A percentile compares a stretch with the other conserved stretches of the same genome.
Evolutionary conservation across 2,113 vertebrate genomes (phyloP).

Genomic region (Camelus bactrianus): DNA sequence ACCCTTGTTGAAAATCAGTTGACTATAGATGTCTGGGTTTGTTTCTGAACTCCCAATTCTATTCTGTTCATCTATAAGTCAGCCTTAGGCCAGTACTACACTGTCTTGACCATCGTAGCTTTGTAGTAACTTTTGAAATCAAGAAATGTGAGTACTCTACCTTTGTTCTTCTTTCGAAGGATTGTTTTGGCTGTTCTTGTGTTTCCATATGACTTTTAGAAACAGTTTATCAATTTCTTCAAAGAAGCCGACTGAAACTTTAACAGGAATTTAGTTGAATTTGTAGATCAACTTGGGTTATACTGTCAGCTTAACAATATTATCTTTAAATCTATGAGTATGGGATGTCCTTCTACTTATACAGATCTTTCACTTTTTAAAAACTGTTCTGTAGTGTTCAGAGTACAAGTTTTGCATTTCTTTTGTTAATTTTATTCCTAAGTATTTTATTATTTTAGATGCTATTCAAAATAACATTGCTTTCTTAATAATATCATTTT

Average conservation of each 20-base stretch:
- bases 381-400: neutral
- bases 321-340: neutral
- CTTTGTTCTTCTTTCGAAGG: neutral
- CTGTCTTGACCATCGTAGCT: neutral
- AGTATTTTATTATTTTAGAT: neutral
- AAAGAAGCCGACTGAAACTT: neutral
- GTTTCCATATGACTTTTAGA: neutral
- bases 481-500: neutral
- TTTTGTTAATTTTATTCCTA: neutral
- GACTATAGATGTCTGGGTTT: neutral
- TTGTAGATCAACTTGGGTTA: neutral
- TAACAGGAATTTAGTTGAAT: neutral
- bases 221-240: neutral
- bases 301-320: neutral
- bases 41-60: neutral
- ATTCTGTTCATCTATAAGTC: neutral
- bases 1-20: neutral
- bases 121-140: conserved; percentile 1
- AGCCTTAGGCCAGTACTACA: neutral
- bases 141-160: neutral
- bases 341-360: neutral
- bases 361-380: neutral
- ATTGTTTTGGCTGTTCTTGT: neutral
- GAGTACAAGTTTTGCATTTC: neutral
- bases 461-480: neutral